Conservation (phyloP, 2,888 invertebrate species). For the Caenorhabditis auriculariae region DNA sequence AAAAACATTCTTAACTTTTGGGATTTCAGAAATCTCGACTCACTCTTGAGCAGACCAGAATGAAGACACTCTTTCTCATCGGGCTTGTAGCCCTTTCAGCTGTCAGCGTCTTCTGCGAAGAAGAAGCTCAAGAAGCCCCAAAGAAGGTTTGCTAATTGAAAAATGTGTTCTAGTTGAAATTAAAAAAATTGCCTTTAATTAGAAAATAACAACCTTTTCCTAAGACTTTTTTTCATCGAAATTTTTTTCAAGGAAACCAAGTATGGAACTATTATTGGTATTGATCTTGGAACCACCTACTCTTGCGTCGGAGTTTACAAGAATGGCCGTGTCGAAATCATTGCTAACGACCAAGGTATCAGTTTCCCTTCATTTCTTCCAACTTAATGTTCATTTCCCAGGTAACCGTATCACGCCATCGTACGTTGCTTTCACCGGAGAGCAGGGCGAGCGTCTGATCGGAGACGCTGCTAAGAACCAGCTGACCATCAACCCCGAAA, state of each 20-base stretch:
- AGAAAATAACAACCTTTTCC: neutral
- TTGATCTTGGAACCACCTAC: conserved; percentile 65
- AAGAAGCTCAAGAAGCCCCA: conserved; percentile 41
- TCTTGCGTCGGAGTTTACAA: conserved; percentile 66
- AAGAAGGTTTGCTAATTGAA: conserved; percentile 31
- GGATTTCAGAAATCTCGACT: too few species aligned
- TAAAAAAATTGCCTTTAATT: neutral
- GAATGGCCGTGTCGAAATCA: conserved; percentile 65
- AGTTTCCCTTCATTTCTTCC: neutral
- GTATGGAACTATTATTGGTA: conserved; percentile 64
- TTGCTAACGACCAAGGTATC: conserved; percentile 64
- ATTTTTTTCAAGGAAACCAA: conserved; percentile 40
- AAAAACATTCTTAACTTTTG: too few species aligned
- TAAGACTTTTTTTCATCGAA: neutral
- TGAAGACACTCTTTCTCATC: conserved; percentile 52
- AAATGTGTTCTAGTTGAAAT: too few species aligned
- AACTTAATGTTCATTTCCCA: conserved; percentile 9
- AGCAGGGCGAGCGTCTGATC: conserved; percentile 69
- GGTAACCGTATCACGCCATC: conserved; percentile 62
- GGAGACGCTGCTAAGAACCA: conserved; percentile 98
- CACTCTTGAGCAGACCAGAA: conserved; percentile 33
- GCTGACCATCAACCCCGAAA: conserved; percentile 95
- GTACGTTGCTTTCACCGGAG: conserved; percentile 61
- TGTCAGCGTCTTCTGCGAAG: conserved; percentile 40
- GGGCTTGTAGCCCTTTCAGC: conserved; percentile 49